phyloP scores from a whole-genome alignment of 2,888 invertebrate genomes.

The Cryptocephalus primarius region DNA sequence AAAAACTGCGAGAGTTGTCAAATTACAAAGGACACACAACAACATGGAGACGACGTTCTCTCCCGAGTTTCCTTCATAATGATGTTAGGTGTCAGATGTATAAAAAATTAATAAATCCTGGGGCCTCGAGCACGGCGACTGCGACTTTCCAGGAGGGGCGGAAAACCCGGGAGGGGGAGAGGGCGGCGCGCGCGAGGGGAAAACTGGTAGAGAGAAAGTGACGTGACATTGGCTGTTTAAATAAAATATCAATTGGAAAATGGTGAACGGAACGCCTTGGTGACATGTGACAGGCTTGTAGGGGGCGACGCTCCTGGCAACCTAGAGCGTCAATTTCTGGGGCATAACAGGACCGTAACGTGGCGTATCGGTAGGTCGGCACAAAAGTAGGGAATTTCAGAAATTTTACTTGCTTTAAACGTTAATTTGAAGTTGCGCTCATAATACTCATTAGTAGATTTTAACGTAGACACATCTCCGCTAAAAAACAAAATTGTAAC shows the following conservation, averaged over 20 bases:
- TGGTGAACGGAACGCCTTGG: conserved; percentile 9
- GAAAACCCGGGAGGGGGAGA: conserved; percentile 1
- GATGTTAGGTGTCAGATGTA: conserved; percentile 1
- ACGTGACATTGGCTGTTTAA: conserved; percentile 12
- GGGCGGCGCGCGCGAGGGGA: not conserved
- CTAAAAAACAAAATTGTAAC: no score
- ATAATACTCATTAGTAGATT: no score
- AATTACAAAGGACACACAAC: no score
- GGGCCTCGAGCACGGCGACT: not conserved
- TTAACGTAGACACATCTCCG: no score
- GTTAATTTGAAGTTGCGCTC: no score
- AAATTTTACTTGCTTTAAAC: no score
- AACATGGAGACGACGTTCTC: no score
- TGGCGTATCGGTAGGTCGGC: no score
- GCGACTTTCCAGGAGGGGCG: not conserved
- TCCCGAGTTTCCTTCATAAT: not conserved
- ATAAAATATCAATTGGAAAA: conserved; percentile 14
- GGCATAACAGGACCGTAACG: conserved; percentile 1
- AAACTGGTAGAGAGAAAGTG: conserved; percentile 5
- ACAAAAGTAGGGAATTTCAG: no score
- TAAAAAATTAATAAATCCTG: conserved; percentile 6
- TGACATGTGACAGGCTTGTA: conserved; percentile 13
- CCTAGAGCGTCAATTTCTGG: conserved; percentile 4
- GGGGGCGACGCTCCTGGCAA: conserved; percentile 4
- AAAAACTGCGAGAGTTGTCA: no score